Evolutionary conservation across 2,888 invertebrate species (phyloP).

Genomic region (Torymus texanus): DNA sequence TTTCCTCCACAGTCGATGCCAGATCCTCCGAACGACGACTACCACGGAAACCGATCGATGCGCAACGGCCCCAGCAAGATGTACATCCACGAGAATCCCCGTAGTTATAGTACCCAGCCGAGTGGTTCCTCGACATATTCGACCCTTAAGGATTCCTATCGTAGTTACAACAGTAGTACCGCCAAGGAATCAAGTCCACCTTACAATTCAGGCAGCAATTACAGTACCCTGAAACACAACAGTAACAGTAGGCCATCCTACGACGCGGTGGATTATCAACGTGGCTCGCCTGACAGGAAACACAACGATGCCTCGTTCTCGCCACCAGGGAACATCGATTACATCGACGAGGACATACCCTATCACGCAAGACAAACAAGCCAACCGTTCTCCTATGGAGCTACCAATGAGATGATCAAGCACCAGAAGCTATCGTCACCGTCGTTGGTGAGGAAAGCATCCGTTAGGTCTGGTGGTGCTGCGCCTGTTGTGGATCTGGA

Average conservation of each 20-base stretch:
- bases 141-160: constrained; percentile 71
- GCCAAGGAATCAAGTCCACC: constrained; percentile 69
- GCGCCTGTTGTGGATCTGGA: constrained; percentile 72
- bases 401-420: constrained; percentile 82
- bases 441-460: constrained; percentile 87
- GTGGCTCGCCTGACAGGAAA: constrained; percentile 66
- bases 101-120: constrained; percentile 65
- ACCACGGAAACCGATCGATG: constrained; percentile 57
- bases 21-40: constrained; percentile 71
- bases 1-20: constrained; percentile 69
- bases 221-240: constrained; percentile 66
- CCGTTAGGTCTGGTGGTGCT: constrained; percentile 59
- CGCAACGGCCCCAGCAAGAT: constrained; percentile 66
- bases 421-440: constrained; percentile 88
- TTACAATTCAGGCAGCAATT: constrained; percentile 67
- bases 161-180: constrained; percentile 66
- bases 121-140: constrained; percentile 70
- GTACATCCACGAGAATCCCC: constrained; percentile 69
- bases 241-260: constrained; percentile 35
- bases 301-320: constrained; percentile 67
- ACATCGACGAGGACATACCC: constrained; percentile 83
- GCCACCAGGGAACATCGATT: constrained; percentile 75
- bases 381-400: constrained; percentile 92
- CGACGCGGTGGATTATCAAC: constrained; percentile 65
- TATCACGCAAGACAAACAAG: constrained; percentile 94